phyloP scores from a whole-genome alignment of 2,888 invertebrate genomes.

The Hirtodrosophila trivittata region DNA sequence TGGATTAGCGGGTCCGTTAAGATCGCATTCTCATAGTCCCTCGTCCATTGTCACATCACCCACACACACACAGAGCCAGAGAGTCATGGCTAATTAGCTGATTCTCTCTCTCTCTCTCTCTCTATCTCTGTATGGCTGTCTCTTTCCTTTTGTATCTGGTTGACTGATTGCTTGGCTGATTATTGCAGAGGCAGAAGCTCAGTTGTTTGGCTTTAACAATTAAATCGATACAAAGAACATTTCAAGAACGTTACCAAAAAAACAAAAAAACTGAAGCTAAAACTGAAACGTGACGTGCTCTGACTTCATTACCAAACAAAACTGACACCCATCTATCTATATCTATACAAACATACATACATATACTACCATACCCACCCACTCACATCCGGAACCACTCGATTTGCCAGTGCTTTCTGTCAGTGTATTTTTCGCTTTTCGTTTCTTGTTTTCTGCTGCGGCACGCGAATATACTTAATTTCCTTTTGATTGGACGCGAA shows the following conservation, averaged over 20 bases:
- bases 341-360: neutral
- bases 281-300: conserved; percentile 51
- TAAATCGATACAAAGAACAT: conserved; percentile 60
- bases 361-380: neutral
- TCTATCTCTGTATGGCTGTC: neutral
- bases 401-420: neutral
- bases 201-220: conserved; percentile 67
- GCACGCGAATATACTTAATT: conserved; percentile 72
- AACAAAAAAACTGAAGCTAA: too few species aligned
- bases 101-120: conserved; percentile 2
- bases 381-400: conserved; percentile 11
- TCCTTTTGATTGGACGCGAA: conserved; percentile 73
- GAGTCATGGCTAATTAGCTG: conserved; percentile 62
- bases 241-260: conserved; percentile 14
- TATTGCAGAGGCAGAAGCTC: neutral
- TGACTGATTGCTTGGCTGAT: neutral
- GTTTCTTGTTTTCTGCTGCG: conserved; percentile 16
- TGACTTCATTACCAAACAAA: conserved; percentile 42
- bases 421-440: too few species aligned
- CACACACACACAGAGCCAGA: conserved; percentile 28
- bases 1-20: conserved; percentile 63
- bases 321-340: conserved; percentile 7
- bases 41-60: conserved; percentile 20
- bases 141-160: neutral
- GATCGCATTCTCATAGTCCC: conserved; percentile 42